Evolutionary conservation across 2,888 invertebrate genomes (phyloP), one percentile per base, ranked within the genome.

Genomic region (Eupeodes latifasciatus): DNA sequence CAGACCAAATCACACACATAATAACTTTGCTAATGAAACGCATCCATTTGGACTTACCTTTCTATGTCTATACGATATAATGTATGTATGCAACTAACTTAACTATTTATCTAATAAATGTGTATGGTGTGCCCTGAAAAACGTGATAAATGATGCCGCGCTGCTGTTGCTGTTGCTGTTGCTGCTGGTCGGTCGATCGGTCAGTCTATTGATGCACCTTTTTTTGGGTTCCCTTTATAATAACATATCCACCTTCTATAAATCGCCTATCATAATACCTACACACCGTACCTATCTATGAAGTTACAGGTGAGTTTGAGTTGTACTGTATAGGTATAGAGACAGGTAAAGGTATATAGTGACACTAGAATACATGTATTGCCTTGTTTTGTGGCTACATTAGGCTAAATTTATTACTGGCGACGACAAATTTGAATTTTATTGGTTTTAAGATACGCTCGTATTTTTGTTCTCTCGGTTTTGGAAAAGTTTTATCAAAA

Each of bases 381-480:
- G 49, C 12, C 49, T 11, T 77, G 57, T 55, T 64, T 72, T 83
- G 61, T 67, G 49, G 49, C 75, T 49, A 55, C 76, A 59, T 64
- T 71, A 55, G 69, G 14, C 10, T 47, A 80, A 80, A 87, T 87
- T 87, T 80, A 87, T 87, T 87, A 72, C 83, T 72, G 76, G 76
- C 82, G 83, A 66, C 86, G 83, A 80, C 86, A 79, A 87, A 87
- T 87, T 87, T 87, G 83, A 87, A 83, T 87, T 87, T 87, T 80
- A 87, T 87, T 87, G 66, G 79, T 71, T 76, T 82, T 55, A 53
- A 79, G 83, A 76, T 76, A 87, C 40, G 16, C 75, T 51, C 14
- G 27, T 11, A 36, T 47, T 57, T 40, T 72, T 57, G 0, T 9
- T 34, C 19, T 44, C 55, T 27, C 27, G 27, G 10, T 10, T 36